Evolutionary conservation across 2,797 vertebrate species (phyloP), one percentile per base, ranked within the genome.

Genomic region (Ctenopoma multispine): DNA sequence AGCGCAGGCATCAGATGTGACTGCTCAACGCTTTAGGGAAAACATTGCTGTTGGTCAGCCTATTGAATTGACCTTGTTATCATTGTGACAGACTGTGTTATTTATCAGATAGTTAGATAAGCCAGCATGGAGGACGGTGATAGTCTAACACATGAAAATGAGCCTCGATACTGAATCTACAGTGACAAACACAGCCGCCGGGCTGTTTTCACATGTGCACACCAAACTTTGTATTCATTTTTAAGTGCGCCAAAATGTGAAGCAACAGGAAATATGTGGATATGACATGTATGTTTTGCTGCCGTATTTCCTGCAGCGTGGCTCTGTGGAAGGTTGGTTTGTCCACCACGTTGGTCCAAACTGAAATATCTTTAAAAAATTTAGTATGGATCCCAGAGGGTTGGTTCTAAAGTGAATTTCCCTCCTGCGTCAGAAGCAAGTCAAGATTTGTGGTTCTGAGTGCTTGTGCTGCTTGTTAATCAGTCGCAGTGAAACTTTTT

Each of bases 31-130:
- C 87, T 85, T 84, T 50, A 21, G 84, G 85, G 78, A 86, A 87
- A 90, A 86, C 89, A 83, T 66, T 67, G 88, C 83, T 75, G 87
- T 66, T 90, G 91, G 88, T 90, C 88, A 90, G 87, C 83, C 79
- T 46, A 80, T 87, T 85, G 83, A 84, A 75, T 84, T 91, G 91
- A 93, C 90, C 91, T 89, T 87, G 89, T 91, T 92, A 90, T 92
- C 89, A 63, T 65, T 43, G 79, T 90, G 84, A 87, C 87, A 87
- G 87, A 84, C 82, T 58, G 74, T 79, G 83, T 88, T 89, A 87
- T 90, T 90, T 91, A 91, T 92, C 88, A 86, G 87, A 88, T 87
- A 78, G 84, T 86, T 78, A 84, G 87, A 90, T 87, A 87, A 86
- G 84, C 49, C 66, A 0, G 82, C 82, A 1, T 79, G 82, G 51